Base-by-base conservation (phyloP, 2,888 invertebrate genomes). In the Tetragonisca angustula region DNA sequence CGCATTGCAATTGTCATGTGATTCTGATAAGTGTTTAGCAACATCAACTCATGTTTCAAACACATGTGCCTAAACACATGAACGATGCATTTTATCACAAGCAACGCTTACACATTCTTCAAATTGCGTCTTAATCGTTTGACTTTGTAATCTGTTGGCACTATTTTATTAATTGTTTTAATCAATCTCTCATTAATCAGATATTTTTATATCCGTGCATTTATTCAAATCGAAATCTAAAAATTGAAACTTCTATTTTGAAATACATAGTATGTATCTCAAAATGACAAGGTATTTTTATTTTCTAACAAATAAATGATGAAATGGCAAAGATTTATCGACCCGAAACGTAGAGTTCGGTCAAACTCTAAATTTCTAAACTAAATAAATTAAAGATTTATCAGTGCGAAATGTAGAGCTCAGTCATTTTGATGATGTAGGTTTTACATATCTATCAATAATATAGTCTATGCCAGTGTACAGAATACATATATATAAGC, bases 11-110 rank as follows among this genome's bases (percentile, higher is more conserved):
- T 67, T 36, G 68, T 86, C 86, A 86, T 86, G 86, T 86, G 86
- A 86, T 76, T 79, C 17, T 59, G 86, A 86, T 85, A 86, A 85
- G 11, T 69, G 32, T 73, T 69, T 50, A 75, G 65, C 68, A 83
- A 84, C 73, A 72, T 65, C 64, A 79, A 79, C 79, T 70, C 68
- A 79, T 50, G 79, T 81, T 80, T 72, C 32, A 59, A 67, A 64
- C 17, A n/a, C 43, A 56, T n/a, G 21, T 54, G 4, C 24, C 5
- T 54, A 32, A 32, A 49, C 49, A 49, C 17, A 1, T 54, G 49
- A 59, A 32, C 19, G 4, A 75, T 75, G 24, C 19, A 52, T 75
- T 71, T 78, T 83, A 84, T 84, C 71, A 5, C 19, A 17, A 54
- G 2, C 15, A 32, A 19, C 59, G 69, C n/a, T 71, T 67, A 32